phyloP scores from a whole-genome alignment of 1,140 invertebrate species.

The Cyclargus thomasi region DNA sequence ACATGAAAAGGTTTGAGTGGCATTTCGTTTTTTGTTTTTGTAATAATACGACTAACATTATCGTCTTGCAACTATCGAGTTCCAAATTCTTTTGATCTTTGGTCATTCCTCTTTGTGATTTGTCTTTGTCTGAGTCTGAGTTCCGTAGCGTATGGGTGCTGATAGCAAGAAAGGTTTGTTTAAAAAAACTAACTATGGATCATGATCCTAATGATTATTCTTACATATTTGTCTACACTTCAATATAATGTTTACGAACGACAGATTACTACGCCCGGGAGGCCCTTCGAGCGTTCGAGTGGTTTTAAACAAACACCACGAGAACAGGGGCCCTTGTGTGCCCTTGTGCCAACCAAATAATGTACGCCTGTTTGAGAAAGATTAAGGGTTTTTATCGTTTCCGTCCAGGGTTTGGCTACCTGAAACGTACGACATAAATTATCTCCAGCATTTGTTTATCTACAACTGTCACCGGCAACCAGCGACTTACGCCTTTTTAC shows the following conservation, averaged over 20 bases:
- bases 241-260: neutral
- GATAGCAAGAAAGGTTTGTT: neutral
- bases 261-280: constrained; percentile 11
- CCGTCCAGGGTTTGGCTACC: constrained; percentile 11
- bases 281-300: constrained; percentile 2
- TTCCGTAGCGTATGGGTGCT: neutral
- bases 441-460: neutral
- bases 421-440: neutral
- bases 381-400: constrained; percentile 10
- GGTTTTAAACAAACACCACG: constrained; percentile 13
- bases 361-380: constrained; percentile 10
- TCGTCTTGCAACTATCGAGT: neutral
- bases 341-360: constrained; percentile 7
- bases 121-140: neutral
- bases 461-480: neutral
- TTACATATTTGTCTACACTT: constrained; percentile 1
- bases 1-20: neutral
- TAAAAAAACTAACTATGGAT: neutral
- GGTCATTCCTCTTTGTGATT: neutral
- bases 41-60: neutral
- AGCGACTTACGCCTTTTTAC: neutral
- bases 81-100: neutral
- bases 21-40: neutral
- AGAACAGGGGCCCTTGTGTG: constrained; percentile 10
- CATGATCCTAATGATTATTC: constrained; percentile 6